Percentiles rank a stretch among this genome's conserved stretches.
These are phyloP conservation scores for Araneus ventricosus DNA, from an alignment of 1,140 invertebrate species.

Conservation along the genomic window DNA sequence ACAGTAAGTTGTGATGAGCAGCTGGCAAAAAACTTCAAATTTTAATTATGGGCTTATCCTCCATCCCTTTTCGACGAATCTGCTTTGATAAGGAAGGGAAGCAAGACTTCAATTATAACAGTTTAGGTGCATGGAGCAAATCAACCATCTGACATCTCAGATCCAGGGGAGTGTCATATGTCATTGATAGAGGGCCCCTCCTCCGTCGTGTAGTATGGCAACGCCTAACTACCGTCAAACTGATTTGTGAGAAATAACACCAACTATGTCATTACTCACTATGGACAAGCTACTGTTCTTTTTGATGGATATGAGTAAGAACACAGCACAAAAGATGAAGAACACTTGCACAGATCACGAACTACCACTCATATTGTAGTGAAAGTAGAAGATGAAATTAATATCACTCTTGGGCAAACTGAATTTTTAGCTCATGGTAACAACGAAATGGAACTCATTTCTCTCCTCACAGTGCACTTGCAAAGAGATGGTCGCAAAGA, in stretches of 20 bases:
- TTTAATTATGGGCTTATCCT: conserved; percentile 14
- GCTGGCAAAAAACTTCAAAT: not conserved
- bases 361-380: not conserved
- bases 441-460: conserved; percentile 1
- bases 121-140: not conserved
- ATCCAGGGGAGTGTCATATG: conserved; percentile 8
- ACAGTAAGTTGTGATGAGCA: not conserved
- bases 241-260: conserved; percentile 8
- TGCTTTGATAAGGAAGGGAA: conserved; percentile 21
- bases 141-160: not conserved
- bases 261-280: not conserved
- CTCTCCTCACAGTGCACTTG: conserved; percentile 4
- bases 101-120: not conserved
- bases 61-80: conserved; percentile 8
- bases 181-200: conserved; percentile 47
- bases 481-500: not conserved
- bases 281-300: conserved; percentile 19
- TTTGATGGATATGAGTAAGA: conserved; percentile 43
- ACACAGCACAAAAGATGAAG: conserved; percentile 6
- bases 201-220: conserved; percentile 39
- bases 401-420: not conserved
- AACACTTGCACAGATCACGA: not conserved
- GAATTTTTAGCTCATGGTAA: not conserved
- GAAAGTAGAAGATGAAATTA: not conserved
- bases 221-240: not conserved